Evolutionary conservation across 2,797 vertebrate species (phyloP), one percentile per base, ranked within the genome.

Genomic region (Gymnodraco acuticeps): DNA sequence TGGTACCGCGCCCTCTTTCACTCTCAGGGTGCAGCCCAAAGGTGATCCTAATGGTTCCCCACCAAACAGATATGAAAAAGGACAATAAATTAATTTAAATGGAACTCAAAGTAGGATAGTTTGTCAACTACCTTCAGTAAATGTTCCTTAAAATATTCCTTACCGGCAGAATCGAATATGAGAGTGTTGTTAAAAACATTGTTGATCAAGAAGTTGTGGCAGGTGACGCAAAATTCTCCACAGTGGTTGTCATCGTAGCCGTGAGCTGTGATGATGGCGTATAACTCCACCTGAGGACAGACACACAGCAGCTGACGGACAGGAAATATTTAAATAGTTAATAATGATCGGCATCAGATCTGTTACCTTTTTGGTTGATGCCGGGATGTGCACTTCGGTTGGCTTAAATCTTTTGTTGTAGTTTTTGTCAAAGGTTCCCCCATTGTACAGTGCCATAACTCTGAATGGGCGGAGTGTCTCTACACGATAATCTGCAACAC

Each of bases 181-280:
- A 56, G 94, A 0, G 88, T 91, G 91, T 96, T 95, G 89, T 94
- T 95, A 31, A 85, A 69, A 13, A 73, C 47, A 0, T 9, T 23
- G 41, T 96, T 96, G 80, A 95, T 72, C 42, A 94, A 48, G 78
- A 96, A 96, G 87, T 94, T 87, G 55, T 96, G 95, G 1, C 95
- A 96, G 0, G 95, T 96, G 82, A 96, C 92, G 6, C 95, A 96
- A 20, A 96, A 96, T 43, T 96, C 95, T 1, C 93, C 93, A 0
- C 95, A 96, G 46, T 73, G 64, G 58, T 95, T 91, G 31, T 96
- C 85, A 1, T 96, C 95, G 33, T 91, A 94, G 58, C 95, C 95
- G 19, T 96, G 95, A 6, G 91, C 95, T 0, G 95, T 96, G 87
- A 96, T 95, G 63, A 96, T 93, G 5, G 93, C 92, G 60, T 93